phyloP scores from a whole-genome alignment of 1,140 invertebrate genomes.

The Euwallacea fornicatus region DNA sequence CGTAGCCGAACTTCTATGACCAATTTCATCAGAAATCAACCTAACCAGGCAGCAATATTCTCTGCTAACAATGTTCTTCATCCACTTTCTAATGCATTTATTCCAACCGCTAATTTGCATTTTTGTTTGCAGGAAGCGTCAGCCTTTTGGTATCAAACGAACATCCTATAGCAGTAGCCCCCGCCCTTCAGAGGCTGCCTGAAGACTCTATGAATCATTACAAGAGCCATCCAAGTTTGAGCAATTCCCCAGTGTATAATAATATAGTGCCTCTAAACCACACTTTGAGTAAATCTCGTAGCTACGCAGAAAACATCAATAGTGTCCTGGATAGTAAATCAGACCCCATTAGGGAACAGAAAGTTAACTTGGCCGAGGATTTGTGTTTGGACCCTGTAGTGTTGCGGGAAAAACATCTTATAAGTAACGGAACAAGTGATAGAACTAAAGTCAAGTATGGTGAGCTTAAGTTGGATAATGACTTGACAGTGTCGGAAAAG shows the following conservation, averaged over 20 bases:
- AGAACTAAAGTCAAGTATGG: constrained; percentile 24
- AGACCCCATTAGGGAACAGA: neutral
- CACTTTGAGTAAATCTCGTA: constrained; percentile 47
- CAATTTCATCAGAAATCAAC: no score
- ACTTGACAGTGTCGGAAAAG: constrained; percentile 50
- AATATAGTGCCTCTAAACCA: constrained; percentile 42
- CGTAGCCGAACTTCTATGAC: no score
- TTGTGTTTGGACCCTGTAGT: constrained; percentile 50
- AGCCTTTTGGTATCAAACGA: constrained; percentile 66
- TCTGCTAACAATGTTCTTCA: no score
- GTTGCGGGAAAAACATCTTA: constrained; percentile 44
- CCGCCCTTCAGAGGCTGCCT: constrained; percentile 52
- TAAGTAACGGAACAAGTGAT: constrained; percentile 14
- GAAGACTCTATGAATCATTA: constrained; percentile 52
- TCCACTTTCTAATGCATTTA: no score
- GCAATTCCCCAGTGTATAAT: constrained; percentile 50
- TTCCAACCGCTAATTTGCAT: neutral
- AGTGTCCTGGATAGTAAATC: neutral
- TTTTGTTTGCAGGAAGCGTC: constrained; percentile 60
- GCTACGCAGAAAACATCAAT: constrained; percentile 48
- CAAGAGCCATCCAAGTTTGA: constrained; percentile 52
- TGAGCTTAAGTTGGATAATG: constrained; percentile 47
- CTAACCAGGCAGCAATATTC: no score
- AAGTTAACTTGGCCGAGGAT: constrained; percentile 41
- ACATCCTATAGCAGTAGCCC: constrained; percentile 61